These are phyloP conservation scores for Laticauda colubrina DNA, from an alignment of 2,113 vertebrate genomes.

Conservation along the genomic window DNA sequence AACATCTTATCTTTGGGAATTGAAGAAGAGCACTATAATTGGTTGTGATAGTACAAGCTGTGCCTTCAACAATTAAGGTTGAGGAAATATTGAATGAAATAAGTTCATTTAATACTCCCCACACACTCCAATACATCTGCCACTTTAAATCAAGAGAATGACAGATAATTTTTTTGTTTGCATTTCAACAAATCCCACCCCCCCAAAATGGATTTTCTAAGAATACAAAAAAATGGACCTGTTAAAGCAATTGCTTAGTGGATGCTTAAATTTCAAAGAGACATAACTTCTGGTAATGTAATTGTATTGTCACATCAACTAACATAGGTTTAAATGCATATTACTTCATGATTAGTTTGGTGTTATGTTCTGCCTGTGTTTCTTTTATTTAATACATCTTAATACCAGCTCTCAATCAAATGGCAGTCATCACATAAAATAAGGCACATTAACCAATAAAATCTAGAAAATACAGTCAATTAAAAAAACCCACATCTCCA, in stretches of 20 bases:
- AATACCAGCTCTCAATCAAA: not conserved
- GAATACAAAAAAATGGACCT: not conserved
- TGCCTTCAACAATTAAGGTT: not conserved
- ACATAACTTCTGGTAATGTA: not conserved
- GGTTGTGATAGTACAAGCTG: not conserved
- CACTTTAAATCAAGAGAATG: not conserved
- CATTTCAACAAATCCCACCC: not conserved
- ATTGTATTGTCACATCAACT: not conserved
- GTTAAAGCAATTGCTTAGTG: not conserved
- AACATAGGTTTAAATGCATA: not conserved
- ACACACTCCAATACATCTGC: not conserved
- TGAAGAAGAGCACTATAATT: slow-evolving; percentile 3
- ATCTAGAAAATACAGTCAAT: not conserved
- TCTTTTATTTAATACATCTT: not conserved
- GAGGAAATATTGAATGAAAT: slow-evolving; percentile 4
- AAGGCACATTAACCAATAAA: not conserved
- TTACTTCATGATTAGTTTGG: not conserved
- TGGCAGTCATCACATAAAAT: not conserved
- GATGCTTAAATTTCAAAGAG: not conserved
- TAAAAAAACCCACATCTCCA: not conserved
- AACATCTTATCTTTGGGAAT: slow-evolving; percentile 2
- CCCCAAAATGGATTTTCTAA: not conserved
- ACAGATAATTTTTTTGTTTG: not conserved
- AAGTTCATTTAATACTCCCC: not conserved
- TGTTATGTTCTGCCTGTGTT: not conserved